Evolutionary conservation across 2,888 invertebrate genomes (phyloP).

Genomic region (Pilophorus perplexus): DNA sequence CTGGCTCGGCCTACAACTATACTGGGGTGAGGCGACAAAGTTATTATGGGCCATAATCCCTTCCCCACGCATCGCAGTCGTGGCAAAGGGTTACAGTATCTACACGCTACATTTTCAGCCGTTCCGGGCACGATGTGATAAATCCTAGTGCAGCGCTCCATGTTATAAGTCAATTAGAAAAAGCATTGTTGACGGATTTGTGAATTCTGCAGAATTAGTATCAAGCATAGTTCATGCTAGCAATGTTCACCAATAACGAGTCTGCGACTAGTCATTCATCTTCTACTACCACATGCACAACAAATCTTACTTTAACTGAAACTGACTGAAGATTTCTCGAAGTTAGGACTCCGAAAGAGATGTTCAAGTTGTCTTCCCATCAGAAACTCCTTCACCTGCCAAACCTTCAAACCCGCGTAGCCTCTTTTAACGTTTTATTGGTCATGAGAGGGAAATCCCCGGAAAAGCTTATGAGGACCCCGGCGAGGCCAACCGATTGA

Average conservation of each 20-base stretch:
- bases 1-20: background rate
- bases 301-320: too few species aligned
- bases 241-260: too few species aligned
- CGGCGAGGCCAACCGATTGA: conserved; percentile 17
- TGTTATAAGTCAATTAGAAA: too few species aligned
- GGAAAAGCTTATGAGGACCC: background rate
- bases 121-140: too few species aligned
- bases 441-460: conserved; percentile 16
- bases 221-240: too few species aligned
- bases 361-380: too few species aligned
- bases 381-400: background rate
- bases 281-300: too few species aligned
- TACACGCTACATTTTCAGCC: background rate
- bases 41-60: conserved; percentile 24
- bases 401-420: background rate
- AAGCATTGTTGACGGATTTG: too few species aligned
- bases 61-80: background rate
- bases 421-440: conserved; percentile 23
- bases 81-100: background rate
- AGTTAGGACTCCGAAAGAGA: background rate
- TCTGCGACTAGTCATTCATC: too few species aligned
- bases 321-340: background rate
- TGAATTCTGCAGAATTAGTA: too few species aligned
- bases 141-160: too few species aligned
- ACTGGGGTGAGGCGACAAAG: conserved; percentile 13